Evolutionary conservation across 2,888 invertebrate genomes (phyloP), one percentile per base, ranked within the genome.

Genomic region (Epiblema foenella): DNA sequence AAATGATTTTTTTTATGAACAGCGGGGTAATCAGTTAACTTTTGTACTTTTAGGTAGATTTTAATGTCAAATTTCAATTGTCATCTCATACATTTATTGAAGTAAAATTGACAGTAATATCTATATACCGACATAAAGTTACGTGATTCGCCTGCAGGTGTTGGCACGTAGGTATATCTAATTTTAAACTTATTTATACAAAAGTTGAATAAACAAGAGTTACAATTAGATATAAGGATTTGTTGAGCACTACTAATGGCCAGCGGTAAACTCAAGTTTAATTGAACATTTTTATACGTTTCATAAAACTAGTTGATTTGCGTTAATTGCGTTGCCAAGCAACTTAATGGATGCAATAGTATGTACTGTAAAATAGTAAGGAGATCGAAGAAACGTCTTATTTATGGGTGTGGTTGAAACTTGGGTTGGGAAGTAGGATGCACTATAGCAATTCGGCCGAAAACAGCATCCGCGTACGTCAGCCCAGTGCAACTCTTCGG

Each of bases 401-500:
- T 84, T 85, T 82, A 80, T 78, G 73, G 74, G 75, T 76, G 73
- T 73, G 69, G 76, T 74, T 77, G 33, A 0, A 67, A 54, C 70
- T 73, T 68, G 69, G 75, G 80, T 76, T 78, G 76, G 79, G 78
- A 79, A 82, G 80, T 77, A 77, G 73, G 74, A 76, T 68, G 52
- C 58, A 68, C 52, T 46, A 68, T 63, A 65, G 20, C 15, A 29
- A 68, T 59, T 58, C 62, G 52, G 79, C 81, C 80, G 80, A 83
- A 81, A 84, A 81, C 81, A 84, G 85, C 82, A 83, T 81, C 83
- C 79, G 80, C 79, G 81, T 84, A 85, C 82, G 79, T 78, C 78
- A 77, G 77, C 81, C 81, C 82, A 74, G 12, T 80, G 72, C 79
- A 78, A 81, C 81, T 79, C 85, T 84, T 88, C 87, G 88, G 88